Evolutionary conservation across 2,888 invertebrate genomes (phyloP).

Genomic region (Pachydiplax longipennis): DNA sequence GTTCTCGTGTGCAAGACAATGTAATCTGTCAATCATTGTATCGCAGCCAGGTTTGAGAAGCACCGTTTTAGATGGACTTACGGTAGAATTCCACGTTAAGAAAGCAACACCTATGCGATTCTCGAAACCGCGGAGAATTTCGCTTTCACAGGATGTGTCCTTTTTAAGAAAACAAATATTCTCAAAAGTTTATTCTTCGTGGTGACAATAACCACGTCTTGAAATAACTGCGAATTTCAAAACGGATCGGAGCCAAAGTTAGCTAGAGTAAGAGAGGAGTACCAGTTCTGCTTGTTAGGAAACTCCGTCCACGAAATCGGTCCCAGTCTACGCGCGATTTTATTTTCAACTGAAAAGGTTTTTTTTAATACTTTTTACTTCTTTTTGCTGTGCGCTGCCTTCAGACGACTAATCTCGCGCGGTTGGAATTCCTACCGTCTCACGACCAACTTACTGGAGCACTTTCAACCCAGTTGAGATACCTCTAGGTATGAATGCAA

Average conservation of each 20-base stretch:
- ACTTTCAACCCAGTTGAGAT: background rate
- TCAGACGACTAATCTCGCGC: background rate
- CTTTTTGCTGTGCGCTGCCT: background rate
- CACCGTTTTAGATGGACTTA: too few species aligned
- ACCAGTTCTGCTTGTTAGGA: background rate
- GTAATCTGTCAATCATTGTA: too few species aligned
- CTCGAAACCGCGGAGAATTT: too few species aligned
- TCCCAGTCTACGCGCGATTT: background rate
- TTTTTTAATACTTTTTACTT: background rate
- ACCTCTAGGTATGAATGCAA: background rate
- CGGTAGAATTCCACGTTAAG: too few species aligned
- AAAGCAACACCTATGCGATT: too few species aligned
- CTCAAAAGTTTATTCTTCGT: background rate
- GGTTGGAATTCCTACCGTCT: background rate
- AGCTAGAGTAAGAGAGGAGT: background rate
- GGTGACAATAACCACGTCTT: background rate
- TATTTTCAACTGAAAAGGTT: background rate
- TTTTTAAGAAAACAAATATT: too few species aligned
- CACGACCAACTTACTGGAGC: background rate
- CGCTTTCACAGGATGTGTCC: too few species aligned
- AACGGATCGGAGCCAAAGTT: constrained; percentile 4
- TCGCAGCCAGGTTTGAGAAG: too few species aligned
- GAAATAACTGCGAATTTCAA: background rate
- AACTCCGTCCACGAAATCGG: background rate
- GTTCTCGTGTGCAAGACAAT: too few species aligned